These are phyloP conservation scores for Drosophila ficusphila DNA, from an alignment of 1,140 invertebrate genomes.

Conservation along the genomic window DNA sequence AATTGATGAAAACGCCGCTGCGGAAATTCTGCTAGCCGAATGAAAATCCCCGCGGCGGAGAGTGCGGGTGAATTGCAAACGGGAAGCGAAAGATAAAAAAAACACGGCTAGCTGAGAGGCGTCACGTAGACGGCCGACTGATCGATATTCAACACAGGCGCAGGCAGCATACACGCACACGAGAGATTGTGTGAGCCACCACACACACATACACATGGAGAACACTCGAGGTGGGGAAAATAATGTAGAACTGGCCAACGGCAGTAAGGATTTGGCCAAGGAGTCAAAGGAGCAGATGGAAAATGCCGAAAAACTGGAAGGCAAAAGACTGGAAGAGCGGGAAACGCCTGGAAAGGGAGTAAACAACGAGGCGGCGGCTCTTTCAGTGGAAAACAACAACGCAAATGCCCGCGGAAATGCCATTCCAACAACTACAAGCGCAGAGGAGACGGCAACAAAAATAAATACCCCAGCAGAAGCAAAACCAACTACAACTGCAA, in stretches of 20 bases:
- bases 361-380: background rate
- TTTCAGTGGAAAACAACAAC: conserved; percentile 25
- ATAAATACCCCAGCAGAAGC: background rate
- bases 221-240: conserved; percentile 69
- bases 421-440: conserved; percentile 25
- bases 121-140: conserved; percentile 73
- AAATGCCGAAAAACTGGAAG: conserved; percentile 2
- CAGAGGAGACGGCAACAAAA: conserved; percentile 18
- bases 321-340: background rate
- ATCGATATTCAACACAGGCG: conserved; percentile 67
- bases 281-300: background rate
- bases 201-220: conserved; percentile 65
- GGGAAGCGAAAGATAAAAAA: conserved; percentile 50
- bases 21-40: conserved; percentile 33
- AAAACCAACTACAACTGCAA: conserved; percentile 26
- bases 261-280: conserved; percentile 10
- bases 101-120: conserved; percentile 62
- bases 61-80: conserved; percentile 32
- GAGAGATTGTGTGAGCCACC: conserved; percentile 6
- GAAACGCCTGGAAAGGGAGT: background rate
- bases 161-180: conserved; percentile 18
- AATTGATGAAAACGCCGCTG: conserved; percentile 31
- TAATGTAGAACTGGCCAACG: conserved; percentile 46
- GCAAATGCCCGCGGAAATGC: conserved; percentile 44
- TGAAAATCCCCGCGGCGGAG: conserved; percentile 50